Base-by-base conservation (phyloP, 2,888 invertebrate species). In the Epistrophe grossulariae region DNA sequence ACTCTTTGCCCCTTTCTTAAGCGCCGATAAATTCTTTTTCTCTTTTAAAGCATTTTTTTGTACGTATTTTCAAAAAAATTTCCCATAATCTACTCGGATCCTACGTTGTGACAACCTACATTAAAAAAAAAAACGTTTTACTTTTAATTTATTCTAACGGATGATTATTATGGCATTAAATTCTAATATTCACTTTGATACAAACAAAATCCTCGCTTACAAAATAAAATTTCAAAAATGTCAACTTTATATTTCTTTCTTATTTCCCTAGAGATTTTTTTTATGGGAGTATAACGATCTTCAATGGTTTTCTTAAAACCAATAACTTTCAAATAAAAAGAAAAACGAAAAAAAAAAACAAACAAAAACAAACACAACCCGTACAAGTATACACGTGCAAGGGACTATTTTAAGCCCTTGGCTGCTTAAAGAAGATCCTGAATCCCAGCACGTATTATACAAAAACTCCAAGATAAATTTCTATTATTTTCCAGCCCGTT, bases 401-500 rank as follows among this genome's bases (percentile, higher is more conserved):
- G 70, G 50, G 68, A 70, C 55, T 70, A 43, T 55, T 70, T 70
- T 28, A 55, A 55, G 55, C 70, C 70, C 52, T 19, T 4, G 28
- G 38, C 15, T 55, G 38, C 52, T 43, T 40, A 28, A 28, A 55
- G 38, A 7, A 52, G 24, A n/a, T 40, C 40, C 11, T 40, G 13
- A 70, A 70, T 70, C 70, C 70, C 70, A 70, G 52, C 70, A 70
- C 70, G 70, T 70, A 70, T 52, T 43, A 55, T 10, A 3, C 24
- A 15, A 66, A 48, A 66, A 50, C 13, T 68, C 68, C 50, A 35
- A 68, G 50, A 70, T 70, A 70, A 70, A 70, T 70, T 70, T 70
- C 70, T 70, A 70, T 70, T 70, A 70, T 70, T 70, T 70, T 70
- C 70, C 55, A 70, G 38, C 38, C 40, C 70, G 40, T 70, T 70